Conservation (phyloP, 2,888 invertebrate species). For the Allygus modestus region DNA sequence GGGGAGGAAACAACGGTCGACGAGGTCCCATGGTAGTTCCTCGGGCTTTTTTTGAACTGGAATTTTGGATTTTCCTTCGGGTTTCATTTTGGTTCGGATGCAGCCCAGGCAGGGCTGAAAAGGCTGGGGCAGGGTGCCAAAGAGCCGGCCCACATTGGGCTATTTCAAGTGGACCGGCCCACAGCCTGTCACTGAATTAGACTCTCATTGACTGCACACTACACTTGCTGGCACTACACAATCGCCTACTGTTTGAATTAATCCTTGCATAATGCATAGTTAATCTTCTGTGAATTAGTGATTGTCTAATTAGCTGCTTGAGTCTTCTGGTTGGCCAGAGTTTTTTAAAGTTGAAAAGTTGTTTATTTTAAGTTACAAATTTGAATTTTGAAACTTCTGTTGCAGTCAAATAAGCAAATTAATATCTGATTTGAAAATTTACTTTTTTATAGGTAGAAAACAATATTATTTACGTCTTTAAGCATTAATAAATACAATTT, state of each 20-base stretch:
- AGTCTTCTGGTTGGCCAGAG: too few species aligned
- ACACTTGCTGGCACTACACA: neutral
- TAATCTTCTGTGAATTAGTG: neutral
- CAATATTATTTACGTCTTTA: too few species aligned
- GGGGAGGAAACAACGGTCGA: slow-evolving; percentile 86
- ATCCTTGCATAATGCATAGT: neutral
- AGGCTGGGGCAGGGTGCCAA: slow-evolving; percentile 10
- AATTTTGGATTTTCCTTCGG: slow-evolving; percentile 51
- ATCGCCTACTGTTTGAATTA: neutral
- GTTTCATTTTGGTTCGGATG: slow-evolving; percentile 29
- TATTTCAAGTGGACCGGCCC: neutral
- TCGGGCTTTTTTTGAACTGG: slow-evolving; percentile 72
- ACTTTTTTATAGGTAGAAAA: too few species aligned
- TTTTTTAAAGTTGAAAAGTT: too few species aligned
- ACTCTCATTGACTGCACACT: neutral
- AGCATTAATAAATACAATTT: too few species aligned
- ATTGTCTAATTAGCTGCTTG: neutral
- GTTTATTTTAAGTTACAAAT: too few species aligned
- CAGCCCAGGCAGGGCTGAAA: slow-evolving; percentile 13
- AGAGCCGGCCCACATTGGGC: neutral
- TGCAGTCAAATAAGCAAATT: too few species aligned
- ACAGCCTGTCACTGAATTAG: neutral
- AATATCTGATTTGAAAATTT: too few species aligned
- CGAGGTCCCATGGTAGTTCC: slow-evolving; percentile 78
- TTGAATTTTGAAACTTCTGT: too few species aligned